These are phyloP conservation scores for Pipistrellus pipistrellus DNA, from an alignment of 2,797 vertebrate genomes.

Conservation along the genomic window DNA sequence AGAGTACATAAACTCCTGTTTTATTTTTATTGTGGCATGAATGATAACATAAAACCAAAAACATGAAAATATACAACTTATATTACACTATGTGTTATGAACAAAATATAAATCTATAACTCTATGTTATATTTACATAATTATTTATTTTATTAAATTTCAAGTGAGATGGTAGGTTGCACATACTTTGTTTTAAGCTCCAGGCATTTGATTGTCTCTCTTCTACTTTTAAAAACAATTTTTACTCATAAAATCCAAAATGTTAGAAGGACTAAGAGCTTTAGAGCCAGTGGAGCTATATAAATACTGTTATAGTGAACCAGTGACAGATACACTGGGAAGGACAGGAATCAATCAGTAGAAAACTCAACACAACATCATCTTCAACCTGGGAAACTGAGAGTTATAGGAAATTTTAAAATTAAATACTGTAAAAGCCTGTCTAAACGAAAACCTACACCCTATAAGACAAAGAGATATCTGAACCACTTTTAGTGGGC, in stretches of 20 bases:
- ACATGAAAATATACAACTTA: slow-evolving; percentile 99
- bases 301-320: slow-evolving; percentile 90
- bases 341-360: slow-evolving; percentile 86
- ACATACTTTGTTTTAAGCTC: slow-evolving; percentile 98
- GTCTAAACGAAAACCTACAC: slow-evolving; percentile 85
- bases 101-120: slow-evolving; percentile 99
- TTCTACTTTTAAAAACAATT: slow-evolving; percentile 85
- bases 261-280: slow-evolving; percentile 88
- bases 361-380: slow-evolving; percentile 86
- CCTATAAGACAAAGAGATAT: slow-evolving; percentile 85
- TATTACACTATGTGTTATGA: slow-evolving; percentile 99
- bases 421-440: slow-evolving; percentile 86
- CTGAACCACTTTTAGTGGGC: slow-evolving; percentile 87
- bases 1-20: slow-evolving; percentile 95
- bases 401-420: slow-evolving; percentile 86
- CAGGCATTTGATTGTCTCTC: slow-evolving; percentile 99
- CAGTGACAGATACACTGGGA: slow-evolving; percentile 86
- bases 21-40: slow-evolving; percentile 99
- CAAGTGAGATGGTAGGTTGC: slow-evolving; percentile 99
- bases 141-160: slow-evolving; percentile 99
- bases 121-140: slow-evolving; percentile 99
- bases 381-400: slow-evolving; percentile 86
- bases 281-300: slow-evolving; percentile 89
- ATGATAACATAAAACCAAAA: slow-evolving; percentile 99
- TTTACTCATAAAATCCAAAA: slow-evolving; percentile 88